These are phyloP conservation scores for Prionace glauca DNA, from an alignment of 2,797 vertebrate genomes.

Conservation along the genomic window DNA sequence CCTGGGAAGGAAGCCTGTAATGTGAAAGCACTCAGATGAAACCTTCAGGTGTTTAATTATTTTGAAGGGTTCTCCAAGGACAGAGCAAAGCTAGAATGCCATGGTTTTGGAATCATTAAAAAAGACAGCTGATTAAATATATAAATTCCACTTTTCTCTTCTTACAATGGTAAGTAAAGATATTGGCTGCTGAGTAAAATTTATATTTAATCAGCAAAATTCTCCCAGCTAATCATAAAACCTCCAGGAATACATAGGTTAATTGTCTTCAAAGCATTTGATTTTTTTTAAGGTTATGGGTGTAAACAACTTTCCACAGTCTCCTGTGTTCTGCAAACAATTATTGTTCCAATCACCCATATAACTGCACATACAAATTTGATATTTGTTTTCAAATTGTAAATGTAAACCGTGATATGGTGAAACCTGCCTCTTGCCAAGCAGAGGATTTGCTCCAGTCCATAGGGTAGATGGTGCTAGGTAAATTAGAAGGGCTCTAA, in stretches of 20 bases:
- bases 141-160: not conserved
- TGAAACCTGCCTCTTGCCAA: not conserved
- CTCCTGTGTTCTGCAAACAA: not conserved
- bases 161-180: not conserved
- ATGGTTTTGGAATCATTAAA: not conserved
- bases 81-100: too few species aligned
- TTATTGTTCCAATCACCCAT: not conserved
- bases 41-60: not conserved
- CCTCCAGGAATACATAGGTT: not conserved
- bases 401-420: not conserved
- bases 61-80: not conserved
- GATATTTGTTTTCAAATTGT: not conserved
- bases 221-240: not conserved
- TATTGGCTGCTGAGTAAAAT: not conserved
- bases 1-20: not conserved
- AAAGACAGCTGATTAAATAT: not conserved
- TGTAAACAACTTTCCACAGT: not conserved
- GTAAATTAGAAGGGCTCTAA: not conserved
- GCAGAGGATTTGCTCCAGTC: not conserved
- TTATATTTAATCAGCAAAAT: not conserved
- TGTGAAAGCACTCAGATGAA: not conserved
- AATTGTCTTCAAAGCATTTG: not conserved
- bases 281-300: not conserved
- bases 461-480: not conserved
- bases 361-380: not conserved